Conservation (phyloP, 2,888 invertebrate genomes). For the Cepaea hortensis region DNA sequence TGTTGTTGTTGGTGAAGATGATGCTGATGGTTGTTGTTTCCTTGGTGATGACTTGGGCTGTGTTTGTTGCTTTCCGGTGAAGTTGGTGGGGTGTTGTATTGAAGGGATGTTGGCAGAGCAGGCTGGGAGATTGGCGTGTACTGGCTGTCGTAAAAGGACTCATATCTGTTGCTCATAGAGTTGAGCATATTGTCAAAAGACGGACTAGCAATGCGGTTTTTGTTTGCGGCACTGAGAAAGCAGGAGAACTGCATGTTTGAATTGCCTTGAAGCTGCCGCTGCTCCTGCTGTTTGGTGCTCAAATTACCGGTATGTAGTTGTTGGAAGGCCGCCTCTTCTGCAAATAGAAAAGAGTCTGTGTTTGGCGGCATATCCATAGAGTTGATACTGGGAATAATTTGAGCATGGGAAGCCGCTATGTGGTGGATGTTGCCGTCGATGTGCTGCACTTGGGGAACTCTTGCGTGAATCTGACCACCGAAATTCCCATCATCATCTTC, state of each 20-base stretch:
- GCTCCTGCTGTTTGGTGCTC: background rate
- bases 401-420: background rate
- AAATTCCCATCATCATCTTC: background rate
- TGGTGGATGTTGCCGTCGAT: background rate
- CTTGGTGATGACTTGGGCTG: background rate
- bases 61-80: slow-evolving; percentile 16
- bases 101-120: background rate
- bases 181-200: slow-evolving; percentile 26
- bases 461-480: background rate
- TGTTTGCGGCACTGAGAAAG: slow-evolving; percentile 2
- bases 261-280: background rate
- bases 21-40: background rate
- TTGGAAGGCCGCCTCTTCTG: slow-evolving; percentile 8
- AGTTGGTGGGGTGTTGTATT: slow-evolving; percentile 24
- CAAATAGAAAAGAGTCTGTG: slow-evolving; percentile 26
- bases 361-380: background rate
- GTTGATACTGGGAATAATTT: background rate
- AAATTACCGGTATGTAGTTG: background rate
- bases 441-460: background rate
- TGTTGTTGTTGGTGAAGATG: background rate
- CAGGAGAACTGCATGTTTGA: slow-evolving; percentile 1
- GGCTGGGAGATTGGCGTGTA: background rate
- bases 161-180: slow-evolving; percentile 16
- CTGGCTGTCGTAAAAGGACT: background rate
- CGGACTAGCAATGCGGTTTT: slow-evolving; percentile 2